Percentiles rank a stretch among this genome's conserved stretches.
Evolutionary conservation across 2,113 vertebrate genomes (phyloP).

Genomic region (Podilymbus podiceps): DNA sequence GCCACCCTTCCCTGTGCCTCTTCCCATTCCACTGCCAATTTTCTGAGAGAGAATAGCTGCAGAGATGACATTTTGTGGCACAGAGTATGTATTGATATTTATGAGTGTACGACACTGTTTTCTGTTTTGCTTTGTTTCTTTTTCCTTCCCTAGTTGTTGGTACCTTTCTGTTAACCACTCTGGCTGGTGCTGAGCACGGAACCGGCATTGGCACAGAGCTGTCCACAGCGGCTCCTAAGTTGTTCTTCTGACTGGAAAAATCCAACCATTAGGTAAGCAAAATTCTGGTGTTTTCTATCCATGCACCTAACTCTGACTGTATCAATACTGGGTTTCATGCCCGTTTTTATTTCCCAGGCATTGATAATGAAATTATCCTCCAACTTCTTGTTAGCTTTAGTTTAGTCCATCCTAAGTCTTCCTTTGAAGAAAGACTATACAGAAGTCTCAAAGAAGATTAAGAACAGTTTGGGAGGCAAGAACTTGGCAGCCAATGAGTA

Average conservation of each 20-base stretch:
- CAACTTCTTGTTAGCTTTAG: not conserved
- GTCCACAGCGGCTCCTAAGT: not conserved
- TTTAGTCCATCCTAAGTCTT: not conserved
- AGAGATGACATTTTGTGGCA: not conserved
- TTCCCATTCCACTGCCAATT: not conserved
- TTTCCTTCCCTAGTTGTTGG: not conserved
- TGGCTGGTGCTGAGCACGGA: not conserved
- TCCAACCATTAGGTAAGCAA: not conserved
- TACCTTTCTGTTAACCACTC: not conserved
- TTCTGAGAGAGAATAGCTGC: not conserved
- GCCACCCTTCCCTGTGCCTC: not conserved
- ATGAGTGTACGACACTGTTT: not conserved
- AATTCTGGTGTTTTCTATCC: not conserved
- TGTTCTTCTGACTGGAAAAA: not conserved
- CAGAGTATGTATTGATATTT: not conserved
- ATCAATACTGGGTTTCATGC: not conserved
- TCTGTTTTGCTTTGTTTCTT: not conserved
- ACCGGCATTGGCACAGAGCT: not conserved
- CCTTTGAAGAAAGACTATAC: not conserved
- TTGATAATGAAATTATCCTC: not conserved
- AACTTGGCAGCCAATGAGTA: not conserved
- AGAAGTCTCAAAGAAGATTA: not conserved
- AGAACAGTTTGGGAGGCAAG: not conserved
- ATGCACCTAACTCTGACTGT: accelerated
- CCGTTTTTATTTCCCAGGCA: not conserved